Evolutionary conservation across 2,797 vertebrate species (phyloP).

Genomic region (Spinus pinus): DNA sequence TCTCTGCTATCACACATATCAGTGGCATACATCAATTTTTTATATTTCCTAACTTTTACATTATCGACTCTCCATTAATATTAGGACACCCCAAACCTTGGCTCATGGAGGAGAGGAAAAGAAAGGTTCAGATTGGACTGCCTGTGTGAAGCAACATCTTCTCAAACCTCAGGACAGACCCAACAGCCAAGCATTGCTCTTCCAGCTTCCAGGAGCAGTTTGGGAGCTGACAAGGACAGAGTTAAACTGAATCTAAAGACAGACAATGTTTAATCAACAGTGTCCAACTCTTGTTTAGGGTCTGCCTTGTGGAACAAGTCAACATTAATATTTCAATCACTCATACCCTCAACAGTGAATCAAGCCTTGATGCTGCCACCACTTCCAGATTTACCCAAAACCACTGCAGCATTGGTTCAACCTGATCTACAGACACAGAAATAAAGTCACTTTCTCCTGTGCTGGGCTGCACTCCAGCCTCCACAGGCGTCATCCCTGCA

Average conservation of each 20-base stretch:
- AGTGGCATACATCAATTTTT: neutral
- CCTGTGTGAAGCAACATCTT: neutral
- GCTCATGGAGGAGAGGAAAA: neutral
- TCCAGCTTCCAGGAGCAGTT: neutral
- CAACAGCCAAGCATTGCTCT: neutral
- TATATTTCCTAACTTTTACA: neutral
- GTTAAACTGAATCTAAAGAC: neutral
- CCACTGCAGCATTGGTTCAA: neutral
- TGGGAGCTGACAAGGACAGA: neutral
- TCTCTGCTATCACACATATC: neutral
- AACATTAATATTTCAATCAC: neutral
- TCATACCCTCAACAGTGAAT: neutral
- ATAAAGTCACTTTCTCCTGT: neutral
- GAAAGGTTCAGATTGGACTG: neutral
- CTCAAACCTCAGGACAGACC: neutral
- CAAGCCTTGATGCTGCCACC: neutral
- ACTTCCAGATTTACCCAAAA: neutral
- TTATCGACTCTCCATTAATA: neutral
- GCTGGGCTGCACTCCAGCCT: neutral
- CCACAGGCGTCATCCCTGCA: neutral
- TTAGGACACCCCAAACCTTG: neutral
- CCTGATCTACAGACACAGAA: neutral
- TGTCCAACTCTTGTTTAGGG: neutral
- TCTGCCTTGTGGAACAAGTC: neutral
- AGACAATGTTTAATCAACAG: neutral